Percentiles rank a stretch among this genome's conserved stretches.
Evolutionary conservation across 2,888 invertebrate species (phyloP).

Genomic region (Bombylius discolor): DNA sequence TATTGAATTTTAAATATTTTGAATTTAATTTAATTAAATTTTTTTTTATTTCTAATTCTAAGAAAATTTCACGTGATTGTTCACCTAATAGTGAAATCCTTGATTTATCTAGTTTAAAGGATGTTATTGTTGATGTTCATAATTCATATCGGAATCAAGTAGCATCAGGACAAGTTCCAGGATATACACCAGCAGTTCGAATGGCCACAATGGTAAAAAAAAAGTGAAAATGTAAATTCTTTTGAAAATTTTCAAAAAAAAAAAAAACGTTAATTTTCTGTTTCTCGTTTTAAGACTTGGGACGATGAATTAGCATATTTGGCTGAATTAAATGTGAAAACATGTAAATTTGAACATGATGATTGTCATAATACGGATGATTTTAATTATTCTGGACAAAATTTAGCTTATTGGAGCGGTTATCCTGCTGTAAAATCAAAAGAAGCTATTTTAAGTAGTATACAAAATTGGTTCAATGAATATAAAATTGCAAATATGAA

Average conservation of each 20-base stretch:
- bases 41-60: not conserved
- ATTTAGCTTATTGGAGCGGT: slow-evolving; percentile 10
- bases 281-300: slow-evolving; percentile 19
- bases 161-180: slow-evolving; percentile 12
- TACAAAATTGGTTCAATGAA: slow-evolving; percentile 7
- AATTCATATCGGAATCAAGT: slow-evolving; percentile 15
- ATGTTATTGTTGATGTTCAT: slow-evolving; percentile 6
- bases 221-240: no score
- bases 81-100: not conserved
- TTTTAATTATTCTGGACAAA: slow-evolving; percentile 28
- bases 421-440: not conserved
- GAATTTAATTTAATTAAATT: not conserved
- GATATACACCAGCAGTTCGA: slow-evolving; percentile 11
- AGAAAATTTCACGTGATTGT: not conserved
- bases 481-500: slow-evolving; percentile 2
- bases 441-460: not conserved
- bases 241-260: no score
- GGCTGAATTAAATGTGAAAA: slow-evolving; percentile 27
- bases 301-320: slow-evolving; percentile 27
- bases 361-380: slow-evolving; percentile 28
- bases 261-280: no score
- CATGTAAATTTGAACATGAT: slow-evolving; percentile 30
- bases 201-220: slow-evolving; percentile 13
- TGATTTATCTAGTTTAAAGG: not conserved
- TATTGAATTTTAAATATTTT: not conserved